Percentiles rank a stretch among this genome's conserved stretches.
Evolutionary conservation across 2,113 vertebrate genomes (phyloP).

Genomic region (Spilogale gracilis): DNA sequence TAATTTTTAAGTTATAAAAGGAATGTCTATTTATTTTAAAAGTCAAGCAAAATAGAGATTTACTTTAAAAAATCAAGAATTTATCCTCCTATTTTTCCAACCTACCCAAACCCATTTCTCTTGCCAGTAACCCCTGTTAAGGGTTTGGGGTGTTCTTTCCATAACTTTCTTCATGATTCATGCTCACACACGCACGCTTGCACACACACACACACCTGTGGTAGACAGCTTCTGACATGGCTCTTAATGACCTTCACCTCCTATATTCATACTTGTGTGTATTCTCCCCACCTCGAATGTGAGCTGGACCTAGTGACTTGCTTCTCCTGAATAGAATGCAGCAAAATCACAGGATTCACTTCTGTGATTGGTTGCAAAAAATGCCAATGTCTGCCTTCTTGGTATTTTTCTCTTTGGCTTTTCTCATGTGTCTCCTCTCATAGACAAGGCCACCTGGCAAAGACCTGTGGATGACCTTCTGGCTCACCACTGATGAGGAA

Average conservation of each 20-base stretch:
- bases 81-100: background rate
- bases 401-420: background rate
- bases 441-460: background rate
- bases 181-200: background rate
- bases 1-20: conserved; percentile 5
- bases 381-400: background rate
- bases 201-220: background rate
- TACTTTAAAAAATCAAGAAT: background rate
- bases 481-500: background rate
- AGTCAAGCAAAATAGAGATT: background rate
- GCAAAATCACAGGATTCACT: background rate
- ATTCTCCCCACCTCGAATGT: background rate
- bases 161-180: background rate
- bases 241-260: background rate
- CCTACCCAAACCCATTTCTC: background rate
- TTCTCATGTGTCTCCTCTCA: background rate
- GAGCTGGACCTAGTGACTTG: background rate
- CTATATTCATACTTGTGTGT: background rate
- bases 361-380: background rate
- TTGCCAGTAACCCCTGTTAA: background rate
- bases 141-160: background rate
- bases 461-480: background rate
- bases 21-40: conserved; percentile 32
- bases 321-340: background rate
- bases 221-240: background rate